phyloP scores from a whole-genome alignment of 2,888 invertebrate genomes.

The Drosophila siamana region DNA sequence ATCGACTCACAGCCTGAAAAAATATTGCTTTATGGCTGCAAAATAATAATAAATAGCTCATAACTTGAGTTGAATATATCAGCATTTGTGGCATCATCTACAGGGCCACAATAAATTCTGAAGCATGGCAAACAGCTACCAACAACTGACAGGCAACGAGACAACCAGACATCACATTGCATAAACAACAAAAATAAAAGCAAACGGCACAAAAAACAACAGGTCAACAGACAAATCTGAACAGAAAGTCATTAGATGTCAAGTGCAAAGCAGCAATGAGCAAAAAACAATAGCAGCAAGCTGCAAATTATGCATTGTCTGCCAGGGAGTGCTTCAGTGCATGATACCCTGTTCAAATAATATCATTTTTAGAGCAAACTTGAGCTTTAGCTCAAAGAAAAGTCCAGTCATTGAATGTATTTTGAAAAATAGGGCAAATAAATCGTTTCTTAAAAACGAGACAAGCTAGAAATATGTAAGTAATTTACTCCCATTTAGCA shows the following conservation, averaged over 20 bases:
- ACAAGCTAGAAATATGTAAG: too few species aligned
- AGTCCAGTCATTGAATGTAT: too few species aligned
- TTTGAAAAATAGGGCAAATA: too few species aligned
- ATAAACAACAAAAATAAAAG: constrained; percentile 21
- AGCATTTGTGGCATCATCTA: constrained; percentile 9
- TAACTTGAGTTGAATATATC: constrained; percentile 7
- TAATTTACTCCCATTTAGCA: too few species aligned
- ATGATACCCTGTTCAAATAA: background rate
- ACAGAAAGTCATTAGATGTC: constrained; percentile 63
- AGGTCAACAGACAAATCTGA: constrained; percentile 34
- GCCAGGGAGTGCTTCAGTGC: background rate
- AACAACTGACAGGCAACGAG: constrained; percentile 19
- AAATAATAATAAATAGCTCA: background rate
- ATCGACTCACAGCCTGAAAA: too few species aligned
- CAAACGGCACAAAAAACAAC: constrained; percentile 10
- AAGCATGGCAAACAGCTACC: constrained; percentile 19
- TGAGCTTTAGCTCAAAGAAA: too few species aligned
- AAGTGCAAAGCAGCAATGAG: constrained; percentile 39
- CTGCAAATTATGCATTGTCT: too few species aligned
- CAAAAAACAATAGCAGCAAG: constrained; percentile 14
- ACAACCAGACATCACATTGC: constrained; percentile 23
- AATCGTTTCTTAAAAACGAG: too few species aligned
- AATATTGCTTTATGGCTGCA: too few species aligned
- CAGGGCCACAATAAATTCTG: constrained; percentile 38
- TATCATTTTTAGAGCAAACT: too few species aligned